Evolutionary conservation across 2,113 vertebrate genomes (phyloP).

Genomic region (Puffinus mauretanicus): DNA sequence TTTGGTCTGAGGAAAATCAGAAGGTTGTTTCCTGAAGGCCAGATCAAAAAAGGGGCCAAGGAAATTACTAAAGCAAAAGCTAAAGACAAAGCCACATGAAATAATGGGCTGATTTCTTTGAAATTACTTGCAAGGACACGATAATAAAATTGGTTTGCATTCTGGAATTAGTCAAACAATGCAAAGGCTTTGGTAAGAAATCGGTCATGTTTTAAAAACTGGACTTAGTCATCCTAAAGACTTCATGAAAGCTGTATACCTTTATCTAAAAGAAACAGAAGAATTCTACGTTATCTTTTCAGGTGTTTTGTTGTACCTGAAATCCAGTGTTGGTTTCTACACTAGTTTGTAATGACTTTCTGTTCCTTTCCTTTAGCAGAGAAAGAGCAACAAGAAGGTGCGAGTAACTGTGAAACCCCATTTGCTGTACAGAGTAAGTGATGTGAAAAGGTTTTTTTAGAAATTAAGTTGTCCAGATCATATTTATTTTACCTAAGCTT

Average conservation of each 20-base stretch:
- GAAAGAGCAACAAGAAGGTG: conserved; percentile 92
- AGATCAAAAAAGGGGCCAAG: not conserved
- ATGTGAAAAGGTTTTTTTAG: not conserved
- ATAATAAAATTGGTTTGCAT: not conserved
- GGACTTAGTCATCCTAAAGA: not conserved
- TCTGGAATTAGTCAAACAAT: not conserved
- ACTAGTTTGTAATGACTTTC: not conserved
- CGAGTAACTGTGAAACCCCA: conserved; percentile 96
- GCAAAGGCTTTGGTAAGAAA: not conserved
- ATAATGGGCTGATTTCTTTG: not conserved
- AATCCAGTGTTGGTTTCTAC: not conserved
- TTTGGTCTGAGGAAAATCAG: not conserved
- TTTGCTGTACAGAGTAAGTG: conserved; percentile 91
- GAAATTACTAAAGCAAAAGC: not conserved
- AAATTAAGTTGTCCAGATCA: not conserved
- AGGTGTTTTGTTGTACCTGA: not conserved
- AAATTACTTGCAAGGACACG: not conserved
- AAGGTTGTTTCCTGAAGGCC: not conserved
- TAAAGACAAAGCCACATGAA: not conserved
- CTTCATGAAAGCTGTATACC: not conserved
- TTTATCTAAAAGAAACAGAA: not conserved
- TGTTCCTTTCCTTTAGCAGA: conserved; percentile 76
- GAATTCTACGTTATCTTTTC: not conserved
- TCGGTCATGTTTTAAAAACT: not conserved
- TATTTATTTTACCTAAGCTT: not conserved